These are phyloP conservation scores for Drosophila anomelani DNA, from an alignment of 2,888 invertebrate species.

Conservation along the genomic window DNA sequence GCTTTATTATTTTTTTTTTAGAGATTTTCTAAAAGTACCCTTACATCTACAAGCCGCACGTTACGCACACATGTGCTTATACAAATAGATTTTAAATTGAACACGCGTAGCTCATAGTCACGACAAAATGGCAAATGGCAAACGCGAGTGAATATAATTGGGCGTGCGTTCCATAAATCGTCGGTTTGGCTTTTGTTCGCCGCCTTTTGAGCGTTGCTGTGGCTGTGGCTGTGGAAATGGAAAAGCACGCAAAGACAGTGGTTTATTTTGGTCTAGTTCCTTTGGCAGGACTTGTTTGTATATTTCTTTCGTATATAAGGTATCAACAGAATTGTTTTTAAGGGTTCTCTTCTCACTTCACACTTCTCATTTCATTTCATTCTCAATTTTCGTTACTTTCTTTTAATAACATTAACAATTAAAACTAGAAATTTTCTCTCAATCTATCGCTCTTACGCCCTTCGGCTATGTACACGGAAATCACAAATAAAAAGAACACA, in stretches of 20 bases:
- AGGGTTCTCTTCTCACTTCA: slow-evolving; percentile 9
- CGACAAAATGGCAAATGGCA: slow-evolving; percentile 18
- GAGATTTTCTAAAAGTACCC: fast-evolving
- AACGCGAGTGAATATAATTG: slow-evolving; percentile 34
- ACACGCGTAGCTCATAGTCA: slow-evolving; percentile 35
- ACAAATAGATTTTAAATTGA: slow-evolving; percentile 45
- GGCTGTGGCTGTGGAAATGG: not conserved
- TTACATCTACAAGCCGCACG: slow-evolving; percentile 8
- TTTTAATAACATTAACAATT: slow-evolving; percentile 69
- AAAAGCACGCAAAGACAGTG: not conserved
- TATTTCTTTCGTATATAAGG: slow-evolving; percentile 32
- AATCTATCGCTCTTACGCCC: not conserved
- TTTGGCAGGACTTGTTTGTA: slow-evolving; percentile 31
- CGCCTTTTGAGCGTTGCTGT: slow-evolving; percentile 1
- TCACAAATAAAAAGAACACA: slow-evolving; percentile 32
- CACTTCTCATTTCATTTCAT: slow-evolving; percentile 6
- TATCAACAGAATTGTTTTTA: slow-evolving; percentile 62
- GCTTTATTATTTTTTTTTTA: not conserved
- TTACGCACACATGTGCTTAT: slow-evolving; percentile 11
- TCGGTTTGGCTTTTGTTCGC: slow-evolving; percentile 8
- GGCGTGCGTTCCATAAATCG: slow-evolving; percentile 28
- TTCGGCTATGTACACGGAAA: slow-evolving; percentile 63
- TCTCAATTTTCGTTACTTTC: slow-evolving; percentile 11
- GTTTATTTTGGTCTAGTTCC: slow-evolving; percentile 31
- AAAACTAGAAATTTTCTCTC: slow-evolving; percentile 57